Base-by-base conservation (phyloP, 2,797 vertebrate genomes). In the Chrysocyon brachyurus region DNA sequence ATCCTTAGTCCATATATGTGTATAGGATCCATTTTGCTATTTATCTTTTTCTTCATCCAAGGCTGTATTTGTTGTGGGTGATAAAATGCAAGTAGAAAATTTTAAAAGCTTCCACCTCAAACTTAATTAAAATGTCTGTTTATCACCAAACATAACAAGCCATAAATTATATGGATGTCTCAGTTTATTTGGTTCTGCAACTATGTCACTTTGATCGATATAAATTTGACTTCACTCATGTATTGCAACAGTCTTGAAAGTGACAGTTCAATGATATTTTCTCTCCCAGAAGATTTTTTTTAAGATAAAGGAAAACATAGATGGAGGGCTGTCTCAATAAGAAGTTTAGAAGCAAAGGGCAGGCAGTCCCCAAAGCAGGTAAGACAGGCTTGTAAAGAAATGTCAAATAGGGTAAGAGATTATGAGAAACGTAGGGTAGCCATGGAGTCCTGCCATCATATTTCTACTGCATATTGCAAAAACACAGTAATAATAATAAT, bases 81-180 rank as follows among this genome's bases (percentile, higher is more conserved):
- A 98, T 96, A 97, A 98, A 98, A 97, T 97, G 97, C 52, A 90
- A 0, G 49, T 33, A 84, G 82, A 87, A 92, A 12, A 79, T 97
- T 98, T 97, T 96, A 96, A 98, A 98, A 95, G 33, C 61, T 97
- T 87, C 96, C 97, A 83, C 73, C 87, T 93, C 87, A 96, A 97
- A 97, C 84, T 97, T 98, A 98, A 98, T 98, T 98, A 98, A 98
- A 98, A 95, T 98, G 91, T 97, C 93, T 98, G 96, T 98, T 98
- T 98, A 98, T 98, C 94, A 98, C 90, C 92, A 91, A 98, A 98
- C 92, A 97, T 98, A 98, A 97, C 93, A 98, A 97, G 81, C 52
- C 84, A 98, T 98, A 98, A 97, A 98, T 98, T 98, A 98, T 97
- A 97, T 95, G 87, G 94, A 97, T 97, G 95, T 92, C 98, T 98